Conservation (phyloP, 2,888 invertebrate genomes). For the Fragum whitleyi region DNA sequence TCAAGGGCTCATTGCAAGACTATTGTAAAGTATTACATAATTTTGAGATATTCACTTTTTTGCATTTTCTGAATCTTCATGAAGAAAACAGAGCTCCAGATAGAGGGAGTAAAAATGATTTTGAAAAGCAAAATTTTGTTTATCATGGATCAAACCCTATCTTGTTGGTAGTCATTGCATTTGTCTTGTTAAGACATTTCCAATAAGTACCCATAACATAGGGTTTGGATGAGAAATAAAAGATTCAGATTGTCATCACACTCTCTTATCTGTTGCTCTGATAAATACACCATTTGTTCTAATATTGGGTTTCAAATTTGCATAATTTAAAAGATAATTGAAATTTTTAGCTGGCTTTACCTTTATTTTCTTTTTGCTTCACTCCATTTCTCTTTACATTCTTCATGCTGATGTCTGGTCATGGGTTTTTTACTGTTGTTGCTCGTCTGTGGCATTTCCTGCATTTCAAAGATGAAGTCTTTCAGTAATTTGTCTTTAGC, state of each 20-base stretch:
- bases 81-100: no score
- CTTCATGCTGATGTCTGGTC: background rate
- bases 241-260: no score
- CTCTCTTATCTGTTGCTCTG: no score
- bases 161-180: no score
- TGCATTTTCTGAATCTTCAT: background rate
- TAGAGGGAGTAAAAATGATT: no score
- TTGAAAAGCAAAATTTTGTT: no score
- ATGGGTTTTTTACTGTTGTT: background rate
- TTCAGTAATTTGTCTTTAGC: background rate
- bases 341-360: background rate
- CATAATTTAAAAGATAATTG: background rate
- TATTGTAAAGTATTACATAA: background rate
- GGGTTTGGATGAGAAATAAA: no score
- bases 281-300: background rate
- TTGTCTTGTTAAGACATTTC: no score
- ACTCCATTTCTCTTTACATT: background rate
- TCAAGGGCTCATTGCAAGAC: background rate
- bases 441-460: conserved; percentile 1
- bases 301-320: conserved; percentile 4
- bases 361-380: conserved; percentile 1
- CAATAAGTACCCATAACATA: no score
- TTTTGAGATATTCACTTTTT: background rate
- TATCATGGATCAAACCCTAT: no score
- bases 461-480: background rate